Evolutionary conservation across 2,113 vertebrate genomes (phyloP), one percentile per base, ranked within the genome.

Genomic region (Pithys albifrons): DNA sequence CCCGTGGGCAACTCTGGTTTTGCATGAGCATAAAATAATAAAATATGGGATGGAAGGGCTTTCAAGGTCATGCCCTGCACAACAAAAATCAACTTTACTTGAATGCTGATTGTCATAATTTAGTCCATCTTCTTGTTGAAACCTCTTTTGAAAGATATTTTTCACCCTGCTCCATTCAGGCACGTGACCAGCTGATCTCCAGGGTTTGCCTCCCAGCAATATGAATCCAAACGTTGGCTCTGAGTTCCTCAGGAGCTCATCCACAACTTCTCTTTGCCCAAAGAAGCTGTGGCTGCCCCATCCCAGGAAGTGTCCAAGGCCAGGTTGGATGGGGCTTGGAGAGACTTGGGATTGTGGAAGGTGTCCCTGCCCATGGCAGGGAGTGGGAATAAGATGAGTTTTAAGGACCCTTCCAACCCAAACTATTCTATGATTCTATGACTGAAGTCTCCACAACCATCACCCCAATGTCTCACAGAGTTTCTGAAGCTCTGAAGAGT

Each of bases 281-380:
- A 37, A 3, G 7, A 39, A 59, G 1, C 19, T 46, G 37, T 46
- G 23, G 6, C 33, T 82, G 33, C 2, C 39, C 37, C 39, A 46
- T 2, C 6, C 15, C 33, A 25, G 70, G 10, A n/a, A 69, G 5
- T 39, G 33, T 46, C 8, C 46, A 46, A 20, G 61, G 2, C 24
- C 1, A 0, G 19, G 10, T 1, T 82, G 19, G 14, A 24, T 0
- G 0, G 15, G 3, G 1, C 8, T 52, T 67, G 52, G 45, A 75
- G 8, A 4, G 25, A 7, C 13, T 19, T 61, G 54, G 22, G 1
- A 3, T 14, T n/a, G 28, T 51, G 14, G 18, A 19, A 90, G 20
- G 0, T 62, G 13, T 52, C 33, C 23, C 39, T 74, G 33, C 1
- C 8, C 28, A n/a, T 29, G 13, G 61, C 23, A 75, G 33, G 9